Base-by-base conservation (phyloP, 2,888 invertebrate genomes). In the Yponomeuta evonymella region DNA sequence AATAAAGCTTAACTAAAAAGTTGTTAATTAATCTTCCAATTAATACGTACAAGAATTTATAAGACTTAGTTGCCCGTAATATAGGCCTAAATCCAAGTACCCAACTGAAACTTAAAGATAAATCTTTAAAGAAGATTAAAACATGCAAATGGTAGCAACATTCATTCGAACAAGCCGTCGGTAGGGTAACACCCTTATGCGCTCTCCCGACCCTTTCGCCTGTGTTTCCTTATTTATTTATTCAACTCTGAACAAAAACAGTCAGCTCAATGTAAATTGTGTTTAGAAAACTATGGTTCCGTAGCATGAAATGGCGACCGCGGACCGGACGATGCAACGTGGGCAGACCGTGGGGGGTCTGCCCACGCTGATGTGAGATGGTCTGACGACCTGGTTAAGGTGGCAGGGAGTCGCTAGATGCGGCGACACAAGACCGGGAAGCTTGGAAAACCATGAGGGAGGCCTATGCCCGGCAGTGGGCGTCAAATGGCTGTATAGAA, bases 181-280 rank as follows among this genome's bases (percentile, higher is more conserved):
- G 81, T 83, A 84, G 88, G 87, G 86, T 82, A 78, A 81, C 79
- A 86, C 87, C 85, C 82, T 76, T 72, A 74, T 76, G 75, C 75
- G 77, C 75, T 80, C 80, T 68, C 71, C 63, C 86, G 81, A 86
- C 89, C 89, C 89, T 85, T 58, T 48, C 69, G 78, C 82, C 81
- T 81, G 83, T 86, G 68, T 89, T 91, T 90, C 90, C 90, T 91
- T 92, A 91, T 92, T 91, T 92, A 92, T 92, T 91, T 89, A 91
- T 90, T 87, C 83, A 86, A 83, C 81, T 85, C 51, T 81, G 84
- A 86, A 88, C 88, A 87, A 89, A 91, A 87, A 15, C 15, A 58
- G 51, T 1, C 12, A 15, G 43, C 43, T 43, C 6, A 43, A 12
- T 58, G 15, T 58, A 15, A 58, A 58, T 15, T 4, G 12, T 58